Conservation (phyloP, 2,888 invertebrate genomes). For the Rhagium mordax region DNA sequence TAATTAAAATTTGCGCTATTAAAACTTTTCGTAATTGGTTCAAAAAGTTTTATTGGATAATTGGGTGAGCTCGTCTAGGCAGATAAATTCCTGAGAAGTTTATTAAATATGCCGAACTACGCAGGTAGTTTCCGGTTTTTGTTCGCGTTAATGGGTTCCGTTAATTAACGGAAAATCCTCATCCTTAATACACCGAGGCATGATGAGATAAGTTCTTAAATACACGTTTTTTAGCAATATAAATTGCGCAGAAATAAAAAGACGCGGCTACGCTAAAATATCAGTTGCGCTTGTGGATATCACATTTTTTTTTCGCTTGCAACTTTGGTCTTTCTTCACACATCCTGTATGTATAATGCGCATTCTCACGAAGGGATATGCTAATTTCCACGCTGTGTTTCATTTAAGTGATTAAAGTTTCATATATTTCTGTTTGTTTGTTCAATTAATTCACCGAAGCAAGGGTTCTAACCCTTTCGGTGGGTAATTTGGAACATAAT, state of each 20-base stretch:
- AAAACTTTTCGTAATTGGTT: conserved; percentile 26
- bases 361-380: neutral
- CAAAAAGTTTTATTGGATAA: conserved; percentile 32
- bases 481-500: neutral
- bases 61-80: conserved; percentile 30
- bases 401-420: neutral
- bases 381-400: neutral
- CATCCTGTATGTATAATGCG: too few species aligned
- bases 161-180: conserved; percentile 4
- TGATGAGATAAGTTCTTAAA: too few species aligned
- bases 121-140: neutral
- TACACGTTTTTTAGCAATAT: too few species aligned
- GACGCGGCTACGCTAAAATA: too few species aligned
- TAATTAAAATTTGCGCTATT: conserved; percentile 31
- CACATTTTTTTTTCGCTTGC: too few species aligned
- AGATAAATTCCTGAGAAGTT: conserved; percentile 15
- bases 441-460: neutral
- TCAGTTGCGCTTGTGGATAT: neutral
- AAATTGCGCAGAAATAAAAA: too few species aligned
- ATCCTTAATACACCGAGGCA: neutral
- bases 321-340: too few species aligned
- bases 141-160: conserved; percentile 4
- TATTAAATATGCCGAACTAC: conserved; percentile 16
- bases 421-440: neutral
- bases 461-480: neutral